These are phyloP conservation scores for Eciton burchellii DNA, from an alignment of 1,140 invertebrate genomes.

Conservation along the genomic window DNA sequence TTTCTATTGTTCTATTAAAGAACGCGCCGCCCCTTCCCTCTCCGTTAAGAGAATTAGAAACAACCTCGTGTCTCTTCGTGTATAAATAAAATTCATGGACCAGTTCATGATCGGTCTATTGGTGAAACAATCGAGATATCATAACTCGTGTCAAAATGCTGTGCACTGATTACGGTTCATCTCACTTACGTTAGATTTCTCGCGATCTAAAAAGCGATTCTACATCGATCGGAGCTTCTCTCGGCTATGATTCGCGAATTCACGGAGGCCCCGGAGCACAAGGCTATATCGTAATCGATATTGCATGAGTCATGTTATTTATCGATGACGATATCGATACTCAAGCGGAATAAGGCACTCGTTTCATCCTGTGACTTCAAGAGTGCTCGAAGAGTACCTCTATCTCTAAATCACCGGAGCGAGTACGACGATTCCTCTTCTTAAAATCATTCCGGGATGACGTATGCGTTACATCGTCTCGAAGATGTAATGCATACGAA, in stretches of 20 bases:
- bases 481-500: not conserved
- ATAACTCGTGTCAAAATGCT: too few species aligned
- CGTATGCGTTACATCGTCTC: not conserved
- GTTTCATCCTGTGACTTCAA: not conserved
- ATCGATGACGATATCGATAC: conserved; percentile 4
- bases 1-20: too few species aligned
- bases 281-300: not conserved
- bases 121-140: too few species aligned
- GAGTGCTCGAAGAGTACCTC: not conserved
- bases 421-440: not conserved
- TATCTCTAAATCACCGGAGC: not conserved
- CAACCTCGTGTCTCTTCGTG: too few species aligned
- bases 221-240: not conserved
- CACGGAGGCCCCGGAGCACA: not conserved
- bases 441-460: not conserved
- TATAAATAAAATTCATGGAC: too few species aligned
- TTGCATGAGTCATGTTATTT: conserved; percentile 11
- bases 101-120: too few species aligned
- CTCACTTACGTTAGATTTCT: too few species aligned
- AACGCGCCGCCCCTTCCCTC: too few species aligned
- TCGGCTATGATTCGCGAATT: not conserved
- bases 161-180: too few species aligned
- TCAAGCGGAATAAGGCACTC: not conserved
- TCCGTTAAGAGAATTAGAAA: too few species aligned
- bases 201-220: too few species aligned